Conservation (phyloP, 2,888 invertebrate species). For the Ceramica pisi region DNA sequence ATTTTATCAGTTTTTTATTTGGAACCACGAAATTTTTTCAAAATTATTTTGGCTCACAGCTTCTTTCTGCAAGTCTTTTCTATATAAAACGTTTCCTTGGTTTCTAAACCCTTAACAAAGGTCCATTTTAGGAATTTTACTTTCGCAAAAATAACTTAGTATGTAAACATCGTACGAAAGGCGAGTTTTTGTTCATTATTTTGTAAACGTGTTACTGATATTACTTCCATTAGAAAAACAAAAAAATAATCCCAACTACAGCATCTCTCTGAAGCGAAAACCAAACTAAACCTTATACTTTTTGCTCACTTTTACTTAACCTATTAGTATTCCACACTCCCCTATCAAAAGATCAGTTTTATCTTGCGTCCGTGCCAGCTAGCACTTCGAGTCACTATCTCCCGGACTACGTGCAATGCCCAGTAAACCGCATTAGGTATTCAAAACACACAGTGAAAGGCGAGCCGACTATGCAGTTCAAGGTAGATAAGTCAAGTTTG, state of each 20-base stretch:
- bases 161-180: no score
- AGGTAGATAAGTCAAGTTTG: conserved; percentile 80
- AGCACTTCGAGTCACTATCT: conserved; percentile 44
- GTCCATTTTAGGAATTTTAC: no score
- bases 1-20: no score
- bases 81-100: no score
- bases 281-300: neutral
- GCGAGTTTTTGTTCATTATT: no score
- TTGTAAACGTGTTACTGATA: no score
- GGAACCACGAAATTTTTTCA: no score
- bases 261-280: neutral
- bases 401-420: conserved; percentile 52
- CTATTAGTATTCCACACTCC: conserved; percentile 24
- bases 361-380: conserved; percentile 49
- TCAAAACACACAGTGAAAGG: conserved; percentile 75
- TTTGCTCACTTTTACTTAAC: conserved; percentile 51
- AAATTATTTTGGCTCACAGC: no score
- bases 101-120: no score
- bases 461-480: conserved; percentile 68
- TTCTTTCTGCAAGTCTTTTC: no score
- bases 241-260: neutral
- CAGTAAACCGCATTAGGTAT: conserved; percentile 65
- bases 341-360: conserved; percentile 39
- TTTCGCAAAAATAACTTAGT: no score
- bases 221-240: conserved; percentile 14